Percentiles rank a stretch among this genome's conserved stretches.
These are phyloP conservation scores for Sardinella longiceps DNA, from an alignment of 2,797 vertebrate species.

Conservation along the genomic window DNA sequence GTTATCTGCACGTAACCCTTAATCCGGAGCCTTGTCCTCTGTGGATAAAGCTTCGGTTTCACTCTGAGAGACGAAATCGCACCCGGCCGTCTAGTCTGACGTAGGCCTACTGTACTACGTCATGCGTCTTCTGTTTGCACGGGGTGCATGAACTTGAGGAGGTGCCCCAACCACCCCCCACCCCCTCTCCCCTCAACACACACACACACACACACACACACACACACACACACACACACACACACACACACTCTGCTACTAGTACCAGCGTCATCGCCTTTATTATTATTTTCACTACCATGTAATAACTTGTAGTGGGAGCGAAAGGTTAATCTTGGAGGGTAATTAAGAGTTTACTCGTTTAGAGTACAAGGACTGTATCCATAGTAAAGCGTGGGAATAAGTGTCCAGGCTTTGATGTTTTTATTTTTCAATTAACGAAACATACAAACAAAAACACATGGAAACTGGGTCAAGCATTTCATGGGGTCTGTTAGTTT, in stretches of 20 bases:
- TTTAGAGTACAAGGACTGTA: neutral
- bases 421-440: neutral
- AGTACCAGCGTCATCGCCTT: neutral
- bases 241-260: neutral
- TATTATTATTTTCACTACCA: neutral
- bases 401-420: neutral
- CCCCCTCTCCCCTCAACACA: too few species aligned
- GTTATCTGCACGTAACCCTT: constrained; percentile 74
- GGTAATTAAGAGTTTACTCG: neutral
- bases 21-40: constrained; percentile 73
- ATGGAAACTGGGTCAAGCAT: neutral
- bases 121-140: neutral
- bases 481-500: neutral
- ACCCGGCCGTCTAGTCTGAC: constrained; percentile 15
- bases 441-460: neutral
- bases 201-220: too few species aligned
- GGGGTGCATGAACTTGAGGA: neutral
- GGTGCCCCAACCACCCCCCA: neutral
- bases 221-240: neutral
- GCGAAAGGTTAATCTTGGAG: constrained; percentile 15
- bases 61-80: constrained; percentile 40
- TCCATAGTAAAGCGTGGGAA: neutral
- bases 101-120: constrained; percentile 21
- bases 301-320: neutral
- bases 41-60: constrained; percentile 78